These are phyloP conservation scores for Lamprotornis superbus DNA, from an alignment of 2,113 vertebrate species.

Conservation along the genomic window DNA sequence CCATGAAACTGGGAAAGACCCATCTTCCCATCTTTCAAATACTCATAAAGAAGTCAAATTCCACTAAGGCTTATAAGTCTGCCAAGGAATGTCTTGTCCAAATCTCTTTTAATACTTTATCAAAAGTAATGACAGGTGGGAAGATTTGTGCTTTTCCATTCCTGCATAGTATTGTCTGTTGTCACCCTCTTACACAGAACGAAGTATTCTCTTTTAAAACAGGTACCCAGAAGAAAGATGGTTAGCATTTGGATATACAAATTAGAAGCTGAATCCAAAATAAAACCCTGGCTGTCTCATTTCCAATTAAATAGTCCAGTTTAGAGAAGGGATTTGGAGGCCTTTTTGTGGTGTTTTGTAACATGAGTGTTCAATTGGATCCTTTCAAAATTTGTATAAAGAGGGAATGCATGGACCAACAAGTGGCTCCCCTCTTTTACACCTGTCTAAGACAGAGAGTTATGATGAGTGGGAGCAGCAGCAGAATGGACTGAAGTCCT, in stretches of 20 bases:
- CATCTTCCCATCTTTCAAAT: neutral
- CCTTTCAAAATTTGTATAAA: neutral
- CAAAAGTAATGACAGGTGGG: neutral
- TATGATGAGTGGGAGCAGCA: neutral
- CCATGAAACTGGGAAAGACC: neutral
- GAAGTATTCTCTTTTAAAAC: neutral
- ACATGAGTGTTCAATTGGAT: neutral
- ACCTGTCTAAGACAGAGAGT: neutral
- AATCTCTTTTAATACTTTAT: conserved; percentile 2
- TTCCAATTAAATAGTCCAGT: neutral
- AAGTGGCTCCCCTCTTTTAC: neutral
- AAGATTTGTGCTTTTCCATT: neutral
- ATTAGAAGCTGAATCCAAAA: neutral
- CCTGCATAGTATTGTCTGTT: neutral
- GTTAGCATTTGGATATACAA: neutral
- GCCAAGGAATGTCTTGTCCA: neutral
- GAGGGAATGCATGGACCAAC: neutral
- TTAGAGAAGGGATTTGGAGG: neutral
- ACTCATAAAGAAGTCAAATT: neutral
- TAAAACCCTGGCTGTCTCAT: neutral
- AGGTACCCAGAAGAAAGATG: neutral
- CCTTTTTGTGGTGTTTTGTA: neutral
- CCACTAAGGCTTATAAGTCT: neutral
- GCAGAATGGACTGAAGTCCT: neutral
- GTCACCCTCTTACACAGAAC: neutral